Base-by-base conservation (phyloP, 37 sponge, comb jelly and placozoan genomes). In the Agelas oroides region DNA sequence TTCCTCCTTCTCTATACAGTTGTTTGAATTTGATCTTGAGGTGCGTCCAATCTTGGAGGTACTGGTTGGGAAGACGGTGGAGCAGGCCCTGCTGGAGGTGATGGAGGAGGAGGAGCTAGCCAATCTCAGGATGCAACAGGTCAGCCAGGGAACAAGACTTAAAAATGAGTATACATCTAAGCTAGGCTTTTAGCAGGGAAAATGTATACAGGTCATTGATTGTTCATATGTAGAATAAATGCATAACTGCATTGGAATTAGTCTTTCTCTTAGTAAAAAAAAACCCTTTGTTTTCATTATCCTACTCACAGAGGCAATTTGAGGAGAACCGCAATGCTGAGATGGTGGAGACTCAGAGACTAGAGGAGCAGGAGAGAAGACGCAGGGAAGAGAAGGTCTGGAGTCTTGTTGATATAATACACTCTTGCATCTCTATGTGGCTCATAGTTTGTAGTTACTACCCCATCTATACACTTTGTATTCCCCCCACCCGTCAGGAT, bases 81-180 rank as follows among this genome's bases (percentile, higher is more conserved):
- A 98, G 70, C 99, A 98, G 69, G 95, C 99, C 18, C 90, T 98
- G 58, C 37, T 98, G 84, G 99, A 98, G 38, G 99, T 98, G 31
- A 94, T 98, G 97, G 99, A 98, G 76, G 99, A 98, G 70, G 99
- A 98, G 75, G 99, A 98, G 40, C 86, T 98, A 30, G 95, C 97
- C 1, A 81, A 52, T 30, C 90, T 98, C 57, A 87, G 95, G 59
- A 85, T 75, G 37, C 95, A 96, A 62, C 98, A 95, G 91, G 96
- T 94, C 25, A 35, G 70, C 46, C 46, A 12, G 6, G 3, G 3
- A 3, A 3, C 46, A 46, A 46, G n/a, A 46, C 46, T 8, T 46
- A 8, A 46, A 8, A 46, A 46, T 46, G 46, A 8, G 6, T 46
- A 46, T 46, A 3, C 46, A 46, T 8, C 3, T 8, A 46, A n/a